Base-by-base conservation (phyloP, 1,140 invertebrate genomes). In the Macrocentrus cingulum region DNA sequence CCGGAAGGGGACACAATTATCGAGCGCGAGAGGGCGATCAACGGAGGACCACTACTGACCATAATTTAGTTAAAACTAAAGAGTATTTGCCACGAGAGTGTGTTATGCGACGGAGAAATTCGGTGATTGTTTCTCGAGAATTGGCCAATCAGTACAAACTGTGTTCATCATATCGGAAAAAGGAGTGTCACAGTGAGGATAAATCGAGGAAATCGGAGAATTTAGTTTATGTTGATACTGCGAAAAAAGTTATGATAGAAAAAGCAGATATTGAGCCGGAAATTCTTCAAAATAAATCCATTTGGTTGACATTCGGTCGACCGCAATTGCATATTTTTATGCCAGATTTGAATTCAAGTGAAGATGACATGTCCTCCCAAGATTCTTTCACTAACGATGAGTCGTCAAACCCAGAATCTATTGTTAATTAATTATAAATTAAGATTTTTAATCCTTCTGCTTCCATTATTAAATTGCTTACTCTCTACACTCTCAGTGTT, bases 251-350 rank as follows among this genome's bases (percentile, higher is more conserved):
- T 4, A 29, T 29, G 25, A 29, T 29, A 4, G 32, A 16, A 19
- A 13, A 34, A 9, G 52, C 49, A 20, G 20, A 60, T 22, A 55
- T n/a, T 20, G 36, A 42, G n/a, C 3, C 7, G 8, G 42, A 37
- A 8, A 29, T 44, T 36, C 16, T 48, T 51, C 23, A 37, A 42
- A 34, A 18, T 19, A 29, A 57, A 36, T 36, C 44, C 2, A n/a
- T 29, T n/a, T 70, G 61, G 63, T 39, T 54, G 0, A 52, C 60
- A 1, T 42, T 60, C 9, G 64, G 61, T 7, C 70, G 71, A 39
- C 65, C 69, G 0, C 85, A 88, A 66, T 75, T 89, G 9, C 86
- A 89, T 63, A 86, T 89, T 44, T 87, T 87, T 62, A 84, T 88
- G 79, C 87, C 87, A 0, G 82, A 80, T 63, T 70, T 86, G 32